Evolutionary conservation across 2,888 invertebrate genomes (phyloP).

Genomic region (Ormyrus thymus): DNA sequence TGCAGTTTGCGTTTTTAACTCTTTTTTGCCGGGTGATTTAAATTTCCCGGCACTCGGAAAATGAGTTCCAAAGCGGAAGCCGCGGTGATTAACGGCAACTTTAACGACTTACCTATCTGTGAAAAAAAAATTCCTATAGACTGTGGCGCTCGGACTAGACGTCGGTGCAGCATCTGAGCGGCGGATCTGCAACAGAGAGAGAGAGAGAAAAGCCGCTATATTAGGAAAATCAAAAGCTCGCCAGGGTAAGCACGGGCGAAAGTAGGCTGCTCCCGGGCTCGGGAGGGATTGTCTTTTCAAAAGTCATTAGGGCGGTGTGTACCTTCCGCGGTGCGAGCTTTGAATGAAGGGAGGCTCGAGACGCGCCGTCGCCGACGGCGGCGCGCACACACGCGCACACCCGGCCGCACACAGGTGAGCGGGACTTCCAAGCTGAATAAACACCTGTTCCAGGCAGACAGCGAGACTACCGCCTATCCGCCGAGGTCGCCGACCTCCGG

Average conservation of each 20-base stretch:
- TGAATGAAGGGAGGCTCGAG: conserved; percentile 35
- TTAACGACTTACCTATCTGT: conserved; percentile 31
- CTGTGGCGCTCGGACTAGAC: conserved; percentile 15
- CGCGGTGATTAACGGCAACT: too few species aligned
- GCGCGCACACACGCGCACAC: not conserved
- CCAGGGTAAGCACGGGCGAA: not conserved
- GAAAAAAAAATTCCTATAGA: conserved; percentile 35
- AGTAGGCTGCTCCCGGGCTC: not conserved
- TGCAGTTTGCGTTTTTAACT: too few species aligned
- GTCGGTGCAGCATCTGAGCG: conserved; percentile 51
- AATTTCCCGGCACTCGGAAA: too few species aligned
- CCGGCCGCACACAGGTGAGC: not conserved
- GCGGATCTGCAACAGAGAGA: conserved; percentile 38
- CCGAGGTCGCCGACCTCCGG: conserved; percentile 36
- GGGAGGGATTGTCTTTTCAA: conserved; percentile 27
- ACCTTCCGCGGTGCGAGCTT: conserved; percentile 23
- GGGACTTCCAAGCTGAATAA: conserved; percentile 44
- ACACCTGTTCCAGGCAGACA: conserved; percentile 44
- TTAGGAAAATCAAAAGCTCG: not conserved
- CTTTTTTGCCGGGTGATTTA: too few species aligned
- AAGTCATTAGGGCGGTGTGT: conserved; percentile 30
- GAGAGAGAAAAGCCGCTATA: not conserved
- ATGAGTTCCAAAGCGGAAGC: too few species aligned
- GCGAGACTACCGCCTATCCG: not conserved
- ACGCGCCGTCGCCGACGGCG: not conserved